Base-by-base conservation (phyloP, 2,113 vertebrate species). In the Sinocyclocheilus anophthalmus region DNA sequence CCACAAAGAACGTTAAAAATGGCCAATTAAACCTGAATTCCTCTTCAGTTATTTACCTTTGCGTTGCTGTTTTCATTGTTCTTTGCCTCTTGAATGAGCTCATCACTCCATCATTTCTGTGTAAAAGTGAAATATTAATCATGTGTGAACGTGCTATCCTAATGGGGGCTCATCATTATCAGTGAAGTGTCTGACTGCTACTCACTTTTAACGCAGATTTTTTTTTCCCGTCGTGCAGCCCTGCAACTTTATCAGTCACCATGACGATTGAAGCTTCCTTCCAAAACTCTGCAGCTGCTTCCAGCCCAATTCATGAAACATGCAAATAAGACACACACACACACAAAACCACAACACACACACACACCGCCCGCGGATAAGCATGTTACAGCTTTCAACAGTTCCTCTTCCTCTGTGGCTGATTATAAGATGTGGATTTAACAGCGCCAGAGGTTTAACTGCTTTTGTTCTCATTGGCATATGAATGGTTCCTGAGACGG, bases 1-100 rank as follows among this genome's bases (percentile, higher is more conserved):
- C 80, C 84, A 79, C 79, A 80, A 83, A 86, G 48, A 45, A 82
- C 24, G 45, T 69, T 84, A 76, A 72, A 20, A 82, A 78, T 26
- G 77, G 7, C 3, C 45, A 84, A 78, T 84, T 86, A 76, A 30
- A 76, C 42, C 76, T 57, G 13, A 48, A 53, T 77, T 63, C 9
- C 57, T 80, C 55, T 88, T 83, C 14, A 20, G 18, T 76, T 55
- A 59, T 33, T 73, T 42, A 73, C 77, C 39, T 65, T 48, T 59
- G 13, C 65, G 0, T 33, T 45, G 26, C 7, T 14, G n/a, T 75
- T 79, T 57, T 50, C 48, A 50, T 77, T 77, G 48, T 61, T 61
- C 45, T 24, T 76, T 72, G 7, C 33, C 30, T 75, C n/a, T 33
- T 63, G 48, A 50, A n/a, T 26, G 50, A 83, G 65, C 16, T 45